Conservation (phyloP, 2,888 invertebrate genomes). For the Tanytarsus gracilentus region DNA sequence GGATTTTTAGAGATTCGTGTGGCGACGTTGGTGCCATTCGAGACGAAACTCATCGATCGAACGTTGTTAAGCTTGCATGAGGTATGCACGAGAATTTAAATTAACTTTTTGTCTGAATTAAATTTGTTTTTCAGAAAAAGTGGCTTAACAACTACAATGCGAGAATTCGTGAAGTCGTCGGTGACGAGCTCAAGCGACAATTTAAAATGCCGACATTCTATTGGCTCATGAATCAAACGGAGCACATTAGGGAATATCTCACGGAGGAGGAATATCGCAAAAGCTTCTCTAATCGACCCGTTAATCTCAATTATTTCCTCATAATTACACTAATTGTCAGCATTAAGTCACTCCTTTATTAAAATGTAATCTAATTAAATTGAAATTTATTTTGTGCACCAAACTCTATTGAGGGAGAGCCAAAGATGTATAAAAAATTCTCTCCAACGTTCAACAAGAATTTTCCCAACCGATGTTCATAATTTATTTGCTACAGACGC, state of each 20-base stretch:
- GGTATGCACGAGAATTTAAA: slow-evolving; percentile 46
- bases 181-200: slow-evolving; percentile 61
- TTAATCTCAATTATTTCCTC: slow-evolving; percentile 10
- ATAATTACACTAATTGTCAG: slow-evolving; percentile 3
- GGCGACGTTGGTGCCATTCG: slow-evolving; percentile 78
- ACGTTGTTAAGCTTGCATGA: slow-evolving; percentile 68
- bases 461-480: too few relatives aligned
- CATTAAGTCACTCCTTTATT: not conserved
- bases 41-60: slow-evolving; percentile 73
- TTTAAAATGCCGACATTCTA: slow-evolving; percentile 62
- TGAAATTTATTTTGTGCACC: not conserved
- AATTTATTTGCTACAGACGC: too few relatives aligned
- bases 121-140: slow-evolving; percentile 49
- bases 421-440: too few relatives aligned
- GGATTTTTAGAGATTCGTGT: slow-evolving; percentile 66
- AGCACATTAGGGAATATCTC: slow-evolving; percentile 52
- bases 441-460: too few relatives aligned
- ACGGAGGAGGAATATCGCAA: slow-evolving; percentile 40
- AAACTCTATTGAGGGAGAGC: too few relatives aligned
- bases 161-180: slow-evolving; percentile 60
- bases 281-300: not conserved
- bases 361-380: too few relatives aligned
- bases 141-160: slow-evolving; percentile 75
- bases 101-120: too few relatives aligned
- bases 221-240: slow-evolving; percentile 79